Evolutionary conservation across 2,888 invertebrate species (phyloP), one percentile per base, ranked within the genome.

Genomic region (Stegana nigrithorax): DNA sequence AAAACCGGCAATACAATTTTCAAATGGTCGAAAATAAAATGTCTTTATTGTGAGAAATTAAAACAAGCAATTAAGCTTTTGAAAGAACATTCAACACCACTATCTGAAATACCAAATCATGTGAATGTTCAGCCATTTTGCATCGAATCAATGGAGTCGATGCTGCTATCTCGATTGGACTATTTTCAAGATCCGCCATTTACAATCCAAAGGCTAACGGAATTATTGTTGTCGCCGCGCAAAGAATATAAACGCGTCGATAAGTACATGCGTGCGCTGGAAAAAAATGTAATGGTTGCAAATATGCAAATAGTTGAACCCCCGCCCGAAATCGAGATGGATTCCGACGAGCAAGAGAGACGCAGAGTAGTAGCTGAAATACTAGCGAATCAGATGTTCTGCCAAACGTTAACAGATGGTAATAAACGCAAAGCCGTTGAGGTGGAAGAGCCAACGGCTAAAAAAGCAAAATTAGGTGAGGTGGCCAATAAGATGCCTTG

Each of bases 201-300:
- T 82, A 97, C 97, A 12, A 92, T 97, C 67, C 96, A 97, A 84
- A 89, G 97, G 75, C 90, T 97, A 66, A 95, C 96, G 86, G 97
- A 97, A 84, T 87, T 97, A 36, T 87, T 97, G 4, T 93, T 93
- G 1, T 90, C 90, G 64, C 97, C 97, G 1, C 89, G 91, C 21
- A 94, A 93, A 82, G 95, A 97, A 82, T 97, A 97, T 85, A 94
- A 93, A 80, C 89, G 95, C 65, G 92, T 95, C 63, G 97, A 97
- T 83, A 97, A 97, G 84, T 97, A 93, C 83, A 93, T 97, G 91
- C 88, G 97, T 67, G 97, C 96, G 0, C 88, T 97, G 63, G 97
- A 97, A 83, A 97, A 97, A 85, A 94, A 93, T 77, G 92, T 94
- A 65, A 85, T 94, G 69, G 72, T 53, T 3, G 51, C 29, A 19